phyloP scores from a whole-genome alignment of 2,888 invertebrate species.

The Antitype chi region DNA sequence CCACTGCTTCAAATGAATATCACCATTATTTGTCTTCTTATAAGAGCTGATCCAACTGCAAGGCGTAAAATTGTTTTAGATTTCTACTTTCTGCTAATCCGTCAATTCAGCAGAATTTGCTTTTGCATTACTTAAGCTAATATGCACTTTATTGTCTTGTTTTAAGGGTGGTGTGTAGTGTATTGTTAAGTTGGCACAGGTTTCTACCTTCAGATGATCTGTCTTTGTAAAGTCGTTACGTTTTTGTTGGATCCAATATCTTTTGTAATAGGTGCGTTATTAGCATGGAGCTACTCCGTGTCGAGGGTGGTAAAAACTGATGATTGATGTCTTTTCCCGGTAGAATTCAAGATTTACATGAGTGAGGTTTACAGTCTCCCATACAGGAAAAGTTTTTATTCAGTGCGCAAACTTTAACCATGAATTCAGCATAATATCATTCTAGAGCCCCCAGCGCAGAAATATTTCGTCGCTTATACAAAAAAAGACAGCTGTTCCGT shows the following conservation, averaged over 20 bases:
- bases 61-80: conserved; percentile 55
- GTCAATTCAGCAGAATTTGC: conserved; percentile 69
- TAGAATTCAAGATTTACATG: neutral
- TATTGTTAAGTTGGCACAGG: conserved; percentile 40
- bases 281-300: conserved; percentile 40
- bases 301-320: conserved; percentile 9
- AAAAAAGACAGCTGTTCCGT: no score
- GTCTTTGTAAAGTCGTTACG: conserved; percentile 68
- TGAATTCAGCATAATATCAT: no score
- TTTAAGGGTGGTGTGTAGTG: conserved; percentile 7
- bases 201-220: conserved; percentile 67
- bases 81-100: conserved; percentile 74
- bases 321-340: conserved; percentile 37
- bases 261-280: conserved; percentile 66
- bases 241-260: conserved; percentile 69
- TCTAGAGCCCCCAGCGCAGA: no score
- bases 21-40: conserved; percentile 43
- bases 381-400: no score
- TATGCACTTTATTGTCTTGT: conserved; percentile 49
- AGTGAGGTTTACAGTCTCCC: neutral
- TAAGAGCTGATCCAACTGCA: conserved; percentile 53
- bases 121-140: conserved; percentile 36
- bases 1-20: conserved; percentile 41
- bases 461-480: no score
- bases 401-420: no score